phyloP scores from a whole-genome alignment of 2,888 invertebrate species.

The Drosophila sordidula region DNA sequence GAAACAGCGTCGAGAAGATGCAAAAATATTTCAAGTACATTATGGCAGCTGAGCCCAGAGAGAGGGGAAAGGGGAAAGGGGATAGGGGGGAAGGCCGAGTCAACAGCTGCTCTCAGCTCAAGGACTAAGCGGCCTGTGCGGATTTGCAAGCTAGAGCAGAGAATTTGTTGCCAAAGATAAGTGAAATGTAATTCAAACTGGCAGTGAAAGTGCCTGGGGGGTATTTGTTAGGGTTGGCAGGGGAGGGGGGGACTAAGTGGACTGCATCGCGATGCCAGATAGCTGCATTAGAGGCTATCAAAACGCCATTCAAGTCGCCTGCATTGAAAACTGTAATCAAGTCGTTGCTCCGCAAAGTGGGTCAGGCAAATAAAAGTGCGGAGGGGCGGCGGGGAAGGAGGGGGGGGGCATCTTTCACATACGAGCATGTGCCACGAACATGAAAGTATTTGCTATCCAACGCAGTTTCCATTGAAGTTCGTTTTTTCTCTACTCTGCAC shows the following conservation, averaged over 20 bases:
- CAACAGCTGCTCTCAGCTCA: constrained; percentile 52
- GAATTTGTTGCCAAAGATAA: constrained; percentile 56
- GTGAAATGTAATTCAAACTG: constrained; percentile 58
- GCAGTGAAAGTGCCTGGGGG: constrained; percentile 65
- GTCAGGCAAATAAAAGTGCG: constrained; percentile 66
- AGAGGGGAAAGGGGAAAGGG: not conserved
- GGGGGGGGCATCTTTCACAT: constrained; percentile 17
- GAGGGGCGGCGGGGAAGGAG: not conserved
- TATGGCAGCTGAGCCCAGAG: constrained; percentile 37
- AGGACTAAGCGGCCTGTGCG: constrained; percentile 57
- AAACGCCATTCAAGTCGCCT: constrained; percentile 69
- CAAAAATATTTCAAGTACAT: constrained; percentile 68
- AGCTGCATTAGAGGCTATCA: constrained; percentile 77
- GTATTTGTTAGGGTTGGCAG: constrained; percentile 18
- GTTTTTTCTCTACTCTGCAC: constrained; percentile 39
- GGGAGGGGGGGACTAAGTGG: constrained; percentile 62
- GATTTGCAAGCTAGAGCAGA: constrained; percentile 60
- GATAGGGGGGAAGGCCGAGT: not conserved
- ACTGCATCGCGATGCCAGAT: constrained; percentile 74
- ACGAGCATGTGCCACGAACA: constrained; percentile 45
- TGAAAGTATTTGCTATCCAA: constrained; percentile 61
- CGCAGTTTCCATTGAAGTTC: constrained; percentile 50
- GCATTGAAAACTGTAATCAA: constrained; percentile 72
- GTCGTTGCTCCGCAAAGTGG: constrained; percentile 64
- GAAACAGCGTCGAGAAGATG: constrained; percentile 60